Evolutionary conservation across 2,113 vertebrate species (phyloP), one percentile per base, ranked within the genome.

Genomic region (Atractosteus spatula): DNA sequence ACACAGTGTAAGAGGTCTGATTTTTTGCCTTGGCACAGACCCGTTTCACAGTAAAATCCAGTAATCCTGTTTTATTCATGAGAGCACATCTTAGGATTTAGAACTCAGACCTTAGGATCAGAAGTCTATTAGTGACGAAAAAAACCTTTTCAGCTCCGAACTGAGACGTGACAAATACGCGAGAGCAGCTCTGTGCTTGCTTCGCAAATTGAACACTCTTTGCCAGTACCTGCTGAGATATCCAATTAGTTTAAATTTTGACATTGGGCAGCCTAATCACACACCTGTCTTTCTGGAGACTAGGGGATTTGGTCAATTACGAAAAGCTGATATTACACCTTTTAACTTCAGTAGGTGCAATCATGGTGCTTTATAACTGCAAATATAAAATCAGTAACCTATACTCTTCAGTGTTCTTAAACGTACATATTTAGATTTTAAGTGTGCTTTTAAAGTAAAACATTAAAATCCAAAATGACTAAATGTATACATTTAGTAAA

Each of bases 51-150:
- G 10, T 71, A 71, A 65, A 80, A 80, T 83, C 72, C 66, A 71
- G 42, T 88, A 88, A 89, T 89, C 82, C 77, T 79, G 74, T 89
- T 88, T 84, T 82, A 86, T 87, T 88, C 81, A 85, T 85, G 81
- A 87, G 71, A 74, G 82, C 81, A 82, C 81, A 81, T 75, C 74
- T 74, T 16, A 69, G 63, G 74, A 45, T 70, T 76, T 57, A 62
- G 69, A 72, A 55, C 41, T 76, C 79, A 71, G 41, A 51, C 57
- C 29, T 43, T 63, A 41, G 14, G 68, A 80, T 74, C 75, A 44
- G 67, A 80, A 59, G 62, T 41, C 62, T 65, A 10, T 65, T 65
- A 10, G 7, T 65, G 62, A 51, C 17, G 6, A 43, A 65, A 43
- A 29, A 65, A 65, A 65, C 29, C 62, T 65, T 65, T 65, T 65